phyloP scores from a whole-genome alignment of 2,888 invertebrate genomes.

The Mechanitis mazaeus region DNA sequence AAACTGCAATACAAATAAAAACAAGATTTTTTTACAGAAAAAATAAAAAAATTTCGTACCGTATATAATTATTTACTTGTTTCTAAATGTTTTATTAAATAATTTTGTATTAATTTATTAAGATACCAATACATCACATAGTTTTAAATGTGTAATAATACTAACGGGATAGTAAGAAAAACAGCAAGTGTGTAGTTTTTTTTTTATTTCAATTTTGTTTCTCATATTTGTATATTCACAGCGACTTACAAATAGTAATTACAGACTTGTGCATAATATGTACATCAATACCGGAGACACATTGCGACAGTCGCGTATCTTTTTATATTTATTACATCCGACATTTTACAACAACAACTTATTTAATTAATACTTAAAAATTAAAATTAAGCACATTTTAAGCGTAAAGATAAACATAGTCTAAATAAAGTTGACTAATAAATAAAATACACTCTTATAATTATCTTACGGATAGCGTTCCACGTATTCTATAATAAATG shows the following conservation, averaged over 20 bases:
- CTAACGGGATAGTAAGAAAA: background rate
- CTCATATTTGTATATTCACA: slow-evolving; percentile 53
- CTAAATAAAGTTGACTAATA: slow-evolving; percentile 36
- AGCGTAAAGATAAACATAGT: slow-evolving; percentile 30
- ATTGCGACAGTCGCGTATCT: slow-evolving; percentile 1
- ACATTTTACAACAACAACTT: slow-evolving; percentile 8
- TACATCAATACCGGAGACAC: background rate
- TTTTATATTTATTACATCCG: background rate
- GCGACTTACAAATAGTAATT: slow-evolving; percentile 46
- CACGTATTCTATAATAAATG: slow-evolving; percentile 1
- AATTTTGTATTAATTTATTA: too few species aligned
- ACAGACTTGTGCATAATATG: slow-evolving; percentile 36
- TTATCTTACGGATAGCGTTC: slow-evolving; percentile 26
- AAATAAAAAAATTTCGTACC: too few species aligned
- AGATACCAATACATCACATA: too few species aligned
- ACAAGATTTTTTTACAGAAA: too few species aligned
- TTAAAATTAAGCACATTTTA: slow-evolving; percentile 30
- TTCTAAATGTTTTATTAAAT: too few species aligned
- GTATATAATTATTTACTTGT: too few species aligned
- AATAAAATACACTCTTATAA: slow-evolving; percentile 38
- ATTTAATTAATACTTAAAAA: slow-evolving; percentile 20
- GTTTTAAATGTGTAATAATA: too few species aligned
- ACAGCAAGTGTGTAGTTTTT: slow-evolving; percentile 40
- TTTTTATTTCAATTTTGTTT: slow-evolving; percentile 39
- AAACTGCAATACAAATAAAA: too few species aligned